Conservation (phyloP, 2,113 vertebrate species). For the Rhinogobius similis region DNA sequence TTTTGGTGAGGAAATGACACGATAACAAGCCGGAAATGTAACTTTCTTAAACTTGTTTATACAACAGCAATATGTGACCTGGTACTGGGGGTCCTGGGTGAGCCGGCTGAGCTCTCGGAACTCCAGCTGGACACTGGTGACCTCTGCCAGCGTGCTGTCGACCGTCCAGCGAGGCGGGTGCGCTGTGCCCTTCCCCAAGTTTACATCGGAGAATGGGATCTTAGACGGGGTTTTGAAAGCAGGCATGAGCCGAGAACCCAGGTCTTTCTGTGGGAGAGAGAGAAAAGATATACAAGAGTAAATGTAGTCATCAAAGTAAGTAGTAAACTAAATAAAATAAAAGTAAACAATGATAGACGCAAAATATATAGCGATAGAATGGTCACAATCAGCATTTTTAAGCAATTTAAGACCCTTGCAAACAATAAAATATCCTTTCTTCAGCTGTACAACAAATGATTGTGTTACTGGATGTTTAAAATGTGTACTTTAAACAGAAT, state of each 20-base stretch:
- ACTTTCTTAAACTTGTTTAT: too few relatives aligned
- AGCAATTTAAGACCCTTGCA: too few relatives aligned
- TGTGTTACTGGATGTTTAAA: too few relatives aligned
- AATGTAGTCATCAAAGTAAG: not conserved
- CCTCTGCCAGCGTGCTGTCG: conserved; percentile 94
- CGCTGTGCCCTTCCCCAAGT: conserved; percentile 92
- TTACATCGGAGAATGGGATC: conserved; percentile 94
- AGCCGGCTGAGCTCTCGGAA: conserved; percentile 93
- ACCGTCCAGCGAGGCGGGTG: conserved; percentile 93
- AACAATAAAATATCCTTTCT: too few relatives aligned
- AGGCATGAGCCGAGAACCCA: conserved; percentile 91
- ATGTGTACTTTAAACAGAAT: too few relatives aligned
- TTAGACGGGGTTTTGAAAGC: conserved; percentile 94
- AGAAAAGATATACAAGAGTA: not conserved
- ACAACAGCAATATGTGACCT: conserved; percentile 70
- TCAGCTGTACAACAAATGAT: too few relatives aligned
- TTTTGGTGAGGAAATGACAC: too few relatives aligned
- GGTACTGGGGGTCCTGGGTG: conserved; percentile 84
- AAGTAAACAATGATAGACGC: too few relatives aligned
- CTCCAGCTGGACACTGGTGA: conserved; percentile 95
- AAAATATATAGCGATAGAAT: too few relatives aligned
- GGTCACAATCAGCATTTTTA: too few relatives aligned
- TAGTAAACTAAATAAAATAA: not conserved
- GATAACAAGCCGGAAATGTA: too few relatives aligned
- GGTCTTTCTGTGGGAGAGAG: conserved; percentile 81